Evolutionary conservation across 1,140 invertebrate species (phyloP).

Genomic region (Drosophila carrolli): DNA sequence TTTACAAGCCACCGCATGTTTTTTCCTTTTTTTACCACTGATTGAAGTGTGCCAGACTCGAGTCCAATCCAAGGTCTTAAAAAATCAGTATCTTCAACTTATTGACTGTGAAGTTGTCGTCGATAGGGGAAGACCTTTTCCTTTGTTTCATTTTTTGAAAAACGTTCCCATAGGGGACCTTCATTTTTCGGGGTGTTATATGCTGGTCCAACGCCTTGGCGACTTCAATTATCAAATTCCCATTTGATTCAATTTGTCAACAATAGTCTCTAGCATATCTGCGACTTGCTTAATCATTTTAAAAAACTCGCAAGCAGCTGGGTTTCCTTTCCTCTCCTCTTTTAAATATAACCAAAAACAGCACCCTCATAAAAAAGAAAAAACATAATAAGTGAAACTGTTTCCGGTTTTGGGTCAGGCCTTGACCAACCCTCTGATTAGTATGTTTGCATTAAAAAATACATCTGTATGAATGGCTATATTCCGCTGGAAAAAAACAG

Average conservation of each 20-base stretch:
- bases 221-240: conserved; percentile 64
- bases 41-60: conserved; percentile 58
- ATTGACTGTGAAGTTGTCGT: conserved; percentile 59
- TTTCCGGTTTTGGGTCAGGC: conserved; percentile 63
- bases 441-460: conserved; percentile 73
- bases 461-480: conserved; percentile 22
- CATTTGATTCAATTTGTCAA: conserved; percentile 78
- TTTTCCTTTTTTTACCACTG: conserved; percentile 14
- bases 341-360: conserved; percentile 24
- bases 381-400: conserved; percentile 42
- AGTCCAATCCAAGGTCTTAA: conserved; percentile 32
- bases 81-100: conserved; percentile 39
- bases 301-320: conserved; percentile 38
- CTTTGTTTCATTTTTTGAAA: conserved; percentile 20
- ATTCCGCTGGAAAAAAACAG: conserved; percentile 31
- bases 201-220: conserved; percentile 69
- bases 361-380: conserved; percentile 76
- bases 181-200: conserved; percentile 31
- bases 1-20: conserved; percentile 13
- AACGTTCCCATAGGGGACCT: conserved; percentile 51
- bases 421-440: conserved; percentile 69
- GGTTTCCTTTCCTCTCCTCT: conserved; percentile 9
- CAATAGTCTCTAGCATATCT: conserved; percentile 45
- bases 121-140: conserved; percentile 58
- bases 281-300: conserved; percentile 30